Evolutionary conservation across 2,888 invertebrate species (phyloP), one percentile per base, ranked within the genome.

Genomic region (Frankliniella fusca): DNA sequence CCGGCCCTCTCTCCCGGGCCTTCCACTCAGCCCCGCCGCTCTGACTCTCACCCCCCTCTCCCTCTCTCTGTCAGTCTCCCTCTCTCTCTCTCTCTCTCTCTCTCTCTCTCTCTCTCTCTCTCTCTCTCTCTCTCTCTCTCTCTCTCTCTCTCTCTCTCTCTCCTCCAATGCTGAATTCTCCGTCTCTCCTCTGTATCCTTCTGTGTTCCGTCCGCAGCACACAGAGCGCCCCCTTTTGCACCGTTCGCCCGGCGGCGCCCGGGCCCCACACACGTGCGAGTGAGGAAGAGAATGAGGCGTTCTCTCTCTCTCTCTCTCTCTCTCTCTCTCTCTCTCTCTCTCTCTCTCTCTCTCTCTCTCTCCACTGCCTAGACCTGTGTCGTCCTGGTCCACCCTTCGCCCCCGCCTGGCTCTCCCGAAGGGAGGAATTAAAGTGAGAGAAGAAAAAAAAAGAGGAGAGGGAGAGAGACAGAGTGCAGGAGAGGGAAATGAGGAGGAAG

Each of bases 91-190:
- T 50, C 54, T 3, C 7, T 54, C 54, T 54, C 54, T 54, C 54
- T 54, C 54, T 54, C 54, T 54, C 54, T 54, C 54, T 54, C 54
- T 54, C 54, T 54, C 54, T 54, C 54, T 54, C 54, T 54, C 54
- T 54, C 54, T 3, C 54, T 54, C 54, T 54, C 54, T 20, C 54
- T 10, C 54, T 8, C 54, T 20, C 7, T 54, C 54, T 54, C 54
- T 54, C 54, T 54, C 54, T 54, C 61, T 11, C 54, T 54, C 54
- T 54, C 54, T 54, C 54, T 54, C 54, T 54, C 61, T 11, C 7
- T 61, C 61, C n/a, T 38, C 38, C 38, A 38, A 3, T 5, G 38
- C 38, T 38, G 38, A 38, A 38, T 38, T 38, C 38, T 38, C 38
- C 38, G 38, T 38, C 38, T 38, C 38, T 38, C 38, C 15, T 61